phyloP scores from a whole-genome alignment of 2,113 vertebrate genomes.

The Apodemus speciosus region DNA sequence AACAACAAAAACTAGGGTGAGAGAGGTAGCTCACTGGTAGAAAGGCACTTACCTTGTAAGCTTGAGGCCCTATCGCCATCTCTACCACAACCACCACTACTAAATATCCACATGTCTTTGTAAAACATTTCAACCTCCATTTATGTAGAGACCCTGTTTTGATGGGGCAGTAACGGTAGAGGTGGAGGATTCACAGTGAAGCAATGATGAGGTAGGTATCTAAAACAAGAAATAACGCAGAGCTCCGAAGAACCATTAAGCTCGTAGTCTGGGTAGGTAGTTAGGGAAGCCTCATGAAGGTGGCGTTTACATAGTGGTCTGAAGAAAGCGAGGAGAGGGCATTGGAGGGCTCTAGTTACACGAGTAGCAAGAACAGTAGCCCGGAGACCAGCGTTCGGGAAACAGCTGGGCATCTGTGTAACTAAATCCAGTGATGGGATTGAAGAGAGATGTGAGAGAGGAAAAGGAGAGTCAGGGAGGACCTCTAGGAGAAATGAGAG shows the following conservation, averaged over 20 bases:
- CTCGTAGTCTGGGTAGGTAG: not conserved
- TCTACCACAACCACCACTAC: not conserved
- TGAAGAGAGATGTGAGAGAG: not conserved
- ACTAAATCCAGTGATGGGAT: not conserved
- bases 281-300: not conserved
- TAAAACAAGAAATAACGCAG: not conserved
- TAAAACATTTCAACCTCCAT: not conserved
- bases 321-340: not conserved
- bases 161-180: not conserved
- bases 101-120: not conserved
- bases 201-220: not conserved
- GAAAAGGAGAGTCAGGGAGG: not conserved
- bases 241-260: not conserved
- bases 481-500: not conserved
- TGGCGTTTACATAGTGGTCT: not conserved
- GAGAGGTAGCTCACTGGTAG: not conserved
- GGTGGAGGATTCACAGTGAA: not conserved
- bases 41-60: not conserved
- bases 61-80: not conserved
- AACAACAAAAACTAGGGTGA: not conserved
- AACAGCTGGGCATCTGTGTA: not conserved
- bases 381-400: not conserved
- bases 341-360: not conserved
- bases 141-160: not conserved
- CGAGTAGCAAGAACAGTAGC: not conserved